phyloP scores from a whole-genome alignment of 2,888 invertebrate species.

The Cinara cedri region DNA sequence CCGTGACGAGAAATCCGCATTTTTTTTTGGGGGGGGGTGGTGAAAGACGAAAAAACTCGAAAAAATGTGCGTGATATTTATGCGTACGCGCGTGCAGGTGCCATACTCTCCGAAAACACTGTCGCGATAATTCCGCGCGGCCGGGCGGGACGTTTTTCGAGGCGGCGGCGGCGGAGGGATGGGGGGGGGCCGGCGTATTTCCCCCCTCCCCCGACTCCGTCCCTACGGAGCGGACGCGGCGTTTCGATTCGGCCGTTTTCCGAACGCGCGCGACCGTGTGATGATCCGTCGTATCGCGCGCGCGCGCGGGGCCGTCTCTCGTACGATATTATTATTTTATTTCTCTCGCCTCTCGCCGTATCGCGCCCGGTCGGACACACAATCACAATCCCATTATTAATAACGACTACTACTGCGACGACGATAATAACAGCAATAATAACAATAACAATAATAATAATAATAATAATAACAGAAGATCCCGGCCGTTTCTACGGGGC shows the following conservation, averaged over 20 bases:
- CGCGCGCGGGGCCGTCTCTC: no score
- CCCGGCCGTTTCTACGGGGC: slow-evolving; percentile 43
- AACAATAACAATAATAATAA: slow-evolving; percentile 18
- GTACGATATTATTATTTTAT: no score
- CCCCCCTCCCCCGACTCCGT: no score
- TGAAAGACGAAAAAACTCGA: no score
- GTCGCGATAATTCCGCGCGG: no score
- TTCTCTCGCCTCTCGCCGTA: not conserved
- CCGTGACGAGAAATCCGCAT: no score
- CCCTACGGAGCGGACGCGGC: not conserved
- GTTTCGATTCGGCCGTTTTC: slow-evolving; percentile 6
- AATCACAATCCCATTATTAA: no score
- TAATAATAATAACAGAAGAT: slow-evolving; percentile 40
- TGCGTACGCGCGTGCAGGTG: no score
- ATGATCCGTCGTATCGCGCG: slow-evolving; percentile 44
- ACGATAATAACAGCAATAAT: slow-evolving; percentile 27
- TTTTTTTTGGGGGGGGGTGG: no score
- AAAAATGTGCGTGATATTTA: no score
- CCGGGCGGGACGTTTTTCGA: not conserved
- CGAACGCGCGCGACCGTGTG: slow-evolving; percentile 21
- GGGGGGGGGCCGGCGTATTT: not conserved
- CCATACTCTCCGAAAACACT: no score
- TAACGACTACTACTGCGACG: not conserved
- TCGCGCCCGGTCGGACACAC: no score
- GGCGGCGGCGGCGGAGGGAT: not conserved